Evolutionary conservation across 2,888 invertebrate genomes (phyloP), one percentile per base, ranked within the genome.

Genomic region (Liposcelis brunnea): DNA sequence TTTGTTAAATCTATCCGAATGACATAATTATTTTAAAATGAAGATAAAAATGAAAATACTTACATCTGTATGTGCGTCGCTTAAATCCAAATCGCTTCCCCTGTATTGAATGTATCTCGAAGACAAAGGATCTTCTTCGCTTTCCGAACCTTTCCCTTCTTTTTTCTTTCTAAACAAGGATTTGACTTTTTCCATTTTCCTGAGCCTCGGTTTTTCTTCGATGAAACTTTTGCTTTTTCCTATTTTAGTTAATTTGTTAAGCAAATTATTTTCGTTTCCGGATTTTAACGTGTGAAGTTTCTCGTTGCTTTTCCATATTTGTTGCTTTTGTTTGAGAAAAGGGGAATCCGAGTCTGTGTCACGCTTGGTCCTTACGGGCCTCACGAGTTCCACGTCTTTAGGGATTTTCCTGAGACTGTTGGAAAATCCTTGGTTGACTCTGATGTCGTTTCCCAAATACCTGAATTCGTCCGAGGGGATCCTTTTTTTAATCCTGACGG

Each of bases 91-190:
- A 31, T 67, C 67, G 1, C 69, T 70, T n/a, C 62, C 66, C 54
- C 67, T 64, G 60, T 79, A 75, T 54, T 77, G 71, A 49, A 70
- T 70, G 60, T 76, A 68, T 46, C 72, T 59, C 33, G 69, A 63
- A 50, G 70, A 63, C 57, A 72, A 61, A 26, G 51, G 48, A 33
- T 52, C 53, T 54, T 67, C 71, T 53, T 69, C 69, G 66, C 19
- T 66, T 61, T 47, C 63, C 62, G 46, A 58, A 19, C 55, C 55
- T 44, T 55, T 53, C 14, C 51, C 49, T 14, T 59, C 60, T 45
- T 59, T 53, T 58, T 62, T 54, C 63, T 70, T 62, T 62, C 68
- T 64, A 1, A 40, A 40, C 5, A 40, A 21, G 6, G 19, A 16
- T 19, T 18, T 40, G 16, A 40, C 40, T 6, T 18, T 16, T 12